Conservation (phyloP, 2,113 vertebrate genomes). For the Cyphomyrus discorhynchus region DNA sequence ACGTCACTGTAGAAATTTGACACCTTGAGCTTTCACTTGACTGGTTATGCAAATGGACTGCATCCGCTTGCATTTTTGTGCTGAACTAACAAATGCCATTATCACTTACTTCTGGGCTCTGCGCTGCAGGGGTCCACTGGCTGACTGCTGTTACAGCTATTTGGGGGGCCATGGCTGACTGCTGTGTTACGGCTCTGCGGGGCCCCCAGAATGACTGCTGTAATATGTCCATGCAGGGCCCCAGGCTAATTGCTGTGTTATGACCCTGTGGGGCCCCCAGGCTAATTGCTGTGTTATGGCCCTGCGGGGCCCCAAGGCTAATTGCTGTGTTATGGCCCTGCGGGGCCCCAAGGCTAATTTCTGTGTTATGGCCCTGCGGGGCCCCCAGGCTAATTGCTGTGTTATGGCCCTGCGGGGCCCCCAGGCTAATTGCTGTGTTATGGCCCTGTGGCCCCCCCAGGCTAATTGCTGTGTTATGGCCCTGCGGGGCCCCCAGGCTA, state of each 20-base stretch:
- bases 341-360: neutral
- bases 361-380: too few relatives aligned
- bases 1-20: neutral
- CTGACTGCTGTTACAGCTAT: neutral
- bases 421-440: fast-evolving
- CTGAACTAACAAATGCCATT: neutral
- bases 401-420: too few relatives aligned
- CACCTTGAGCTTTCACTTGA: neutral
- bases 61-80: neutral
- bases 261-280: too few relatives aligned
- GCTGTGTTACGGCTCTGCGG: too few relatives aligned
- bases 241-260: too few relatives aligned
- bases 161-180: too few relatives aligned
- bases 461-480: neutral
- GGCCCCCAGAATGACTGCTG: too few relatives aligned
- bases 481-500: neutral
- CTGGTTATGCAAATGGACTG: neutral
- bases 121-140: neutral
- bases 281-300: too few relatives aligned
- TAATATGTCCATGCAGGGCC: neutral
- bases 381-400: too few relatives aligned
- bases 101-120: neutral
- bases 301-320: neutral
- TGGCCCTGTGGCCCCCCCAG: neutral
- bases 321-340: neutral